A percentile compares a stretch with the other conserved stretches of the same genome.
Conservation (phyloP, 2,888 invertebrate genomes). For the Oscheius myriophilus region DNA sequence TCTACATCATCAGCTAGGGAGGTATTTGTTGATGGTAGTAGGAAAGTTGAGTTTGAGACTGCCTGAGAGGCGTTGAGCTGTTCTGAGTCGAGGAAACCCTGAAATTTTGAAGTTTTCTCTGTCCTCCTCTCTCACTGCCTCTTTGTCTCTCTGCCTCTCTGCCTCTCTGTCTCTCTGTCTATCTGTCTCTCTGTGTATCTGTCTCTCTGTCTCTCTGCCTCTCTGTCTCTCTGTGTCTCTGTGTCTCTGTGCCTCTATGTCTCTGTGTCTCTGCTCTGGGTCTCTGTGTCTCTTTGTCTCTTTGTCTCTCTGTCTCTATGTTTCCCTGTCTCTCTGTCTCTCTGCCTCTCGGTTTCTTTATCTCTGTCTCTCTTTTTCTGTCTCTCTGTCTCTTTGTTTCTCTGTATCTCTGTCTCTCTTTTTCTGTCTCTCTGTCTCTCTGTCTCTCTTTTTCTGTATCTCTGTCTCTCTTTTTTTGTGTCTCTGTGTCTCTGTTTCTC, state of each 20-base stretch:
- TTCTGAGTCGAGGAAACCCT: slow-evolving; percentile 10
- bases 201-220: too few species aligned
- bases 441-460: neutral
- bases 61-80: neutral
- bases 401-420: slow-evolving; percentile 2
- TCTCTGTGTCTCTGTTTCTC: too few species aligned
- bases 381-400: neutral
- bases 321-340: neutral
- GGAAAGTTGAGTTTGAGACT: neutral
- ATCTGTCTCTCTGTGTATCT: too few species aligned
- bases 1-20: slow-evolving; percentile 4
- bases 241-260: too few species aligned
- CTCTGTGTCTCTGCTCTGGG: too few species aligned
- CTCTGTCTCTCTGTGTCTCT: too few species aligned
- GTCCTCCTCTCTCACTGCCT: too few species aligned
- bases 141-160: too few species aligned
- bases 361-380: neutral
- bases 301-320: neutral
- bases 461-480: slow-evolving; percentile 5
- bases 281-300: neutral
- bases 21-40: neutral
- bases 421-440: neutral
- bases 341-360: neutral
- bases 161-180: too few species aligned
- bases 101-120: neutral